These are phyloP conservation scores for Macropus fuliginosus DNA, from an alignment of 2,797 vertebrate genomes.

Conservation along the genomic window DNA sequence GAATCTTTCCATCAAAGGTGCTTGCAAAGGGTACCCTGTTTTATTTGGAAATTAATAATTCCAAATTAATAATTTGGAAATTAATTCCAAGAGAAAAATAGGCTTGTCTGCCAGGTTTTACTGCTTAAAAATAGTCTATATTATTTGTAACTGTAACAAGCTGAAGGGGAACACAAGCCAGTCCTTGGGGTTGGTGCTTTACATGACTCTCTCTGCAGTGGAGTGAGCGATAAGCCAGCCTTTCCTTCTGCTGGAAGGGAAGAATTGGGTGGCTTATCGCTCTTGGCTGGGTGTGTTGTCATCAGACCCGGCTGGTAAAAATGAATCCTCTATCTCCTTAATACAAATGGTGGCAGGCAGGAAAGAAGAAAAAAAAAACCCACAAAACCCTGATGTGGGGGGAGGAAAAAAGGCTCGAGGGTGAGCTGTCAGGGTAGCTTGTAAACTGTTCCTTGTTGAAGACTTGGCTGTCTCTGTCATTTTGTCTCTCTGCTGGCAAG, in stretches of 20 bases:
- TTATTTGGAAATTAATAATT: too few species aligned
- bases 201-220: fast-evolving
- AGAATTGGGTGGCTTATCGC: neutral
- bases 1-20: neutral
- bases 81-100: neutral
- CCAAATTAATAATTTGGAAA: too few species aligned
- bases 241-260: neutral
- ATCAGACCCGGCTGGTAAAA: neutral
- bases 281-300: neutral
- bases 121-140: constrained; percentile 28
- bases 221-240: neutral
- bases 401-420: neutral
- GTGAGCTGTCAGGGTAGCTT: neutral
- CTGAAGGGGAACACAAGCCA: neutral
- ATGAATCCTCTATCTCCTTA: constrained; percentile 18
- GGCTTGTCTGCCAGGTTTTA: neutral
- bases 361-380: neutral
- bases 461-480: neutral
- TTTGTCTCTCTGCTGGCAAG: neutral
- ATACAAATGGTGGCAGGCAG: neutral
- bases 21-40: neutral
- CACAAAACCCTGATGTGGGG: neutral
- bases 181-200: neutral
- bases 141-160: constrained; percentile 35
- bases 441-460: neutral